Percentiles rank a stretch among this genome's conserved stretches.
These are phyloP conservation scores for Villa cingulata DNA, from an alignment of 2,888 invertebrate species.

Conservation along the genomic window DNA sequence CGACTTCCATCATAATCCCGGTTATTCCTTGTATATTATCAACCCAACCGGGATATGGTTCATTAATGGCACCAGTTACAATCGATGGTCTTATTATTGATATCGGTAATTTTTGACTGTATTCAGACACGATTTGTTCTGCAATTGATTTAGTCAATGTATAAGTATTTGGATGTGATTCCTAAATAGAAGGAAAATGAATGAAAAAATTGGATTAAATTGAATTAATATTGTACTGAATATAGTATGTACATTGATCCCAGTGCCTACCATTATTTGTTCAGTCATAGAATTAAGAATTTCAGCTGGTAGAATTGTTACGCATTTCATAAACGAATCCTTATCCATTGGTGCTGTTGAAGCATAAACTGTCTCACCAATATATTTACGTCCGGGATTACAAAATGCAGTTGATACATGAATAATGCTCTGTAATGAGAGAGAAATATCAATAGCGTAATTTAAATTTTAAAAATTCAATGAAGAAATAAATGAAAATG, in stretches of 20 bases:
- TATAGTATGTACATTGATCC: no score
- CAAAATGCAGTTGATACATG: conserved; percentile 96
- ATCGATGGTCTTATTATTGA: conserved; percentile 91
- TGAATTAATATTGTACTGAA: no score
- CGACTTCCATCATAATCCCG: conserved; percentile 67
- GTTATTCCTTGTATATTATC: conserved; percentile 73
- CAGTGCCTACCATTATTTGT: conserved; percentile 42
- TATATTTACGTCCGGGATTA: conserved; percentile 70
- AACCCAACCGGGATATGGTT: conserved; percentile 83
- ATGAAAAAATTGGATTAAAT: no score
- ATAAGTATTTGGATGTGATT: conserved; percentile 88
- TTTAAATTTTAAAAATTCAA: not conserved
- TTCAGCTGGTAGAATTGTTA: conserved; percentile 48
- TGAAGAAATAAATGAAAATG: not conserved
- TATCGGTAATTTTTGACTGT: conserved; percentile 63
- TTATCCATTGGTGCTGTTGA: conserved; percentile 45
- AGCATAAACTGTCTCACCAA: conserved; percentile 75
- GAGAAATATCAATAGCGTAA: not conserved
- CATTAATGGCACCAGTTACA: conserved; percentile 57
- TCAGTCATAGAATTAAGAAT: conserved; percentile 44
- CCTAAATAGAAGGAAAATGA: no score
- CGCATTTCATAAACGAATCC: conserved; percentile 44
- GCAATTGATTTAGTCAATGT: conserved; percentile 90
- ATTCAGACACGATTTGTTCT: conserved; percentile 62
- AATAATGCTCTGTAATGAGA: conserved; percentile 51